These are phyloP conservation scores for Drosophila falleni DNA, from an alignment of 2,888 invertebrate species.

Conservation along the genomic window DNA sequence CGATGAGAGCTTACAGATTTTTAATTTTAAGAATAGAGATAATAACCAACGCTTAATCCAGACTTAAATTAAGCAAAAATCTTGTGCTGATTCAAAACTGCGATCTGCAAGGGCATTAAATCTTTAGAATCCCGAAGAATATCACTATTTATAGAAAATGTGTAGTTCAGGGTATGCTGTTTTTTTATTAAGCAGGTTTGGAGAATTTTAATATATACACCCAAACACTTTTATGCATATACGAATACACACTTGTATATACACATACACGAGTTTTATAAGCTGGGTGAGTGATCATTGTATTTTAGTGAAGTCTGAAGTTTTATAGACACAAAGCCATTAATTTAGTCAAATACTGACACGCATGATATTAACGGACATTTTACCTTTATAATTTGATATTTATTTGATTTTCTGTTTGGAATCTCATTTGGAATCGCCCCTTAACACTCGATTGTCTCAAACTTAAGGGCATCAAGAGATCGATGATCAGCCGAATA, in stretches of 20 bases:
- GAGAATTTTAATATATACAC: neutral
- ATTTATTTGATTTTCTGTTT: slow-evolving; percentile 19
- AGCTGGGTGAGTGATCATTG: slow-evolving; percentile 8
- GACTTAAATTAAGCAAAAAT: neutral
- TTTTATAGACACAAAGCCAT: slow-evolving; percentile 55
- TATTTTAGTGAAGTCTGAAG: slow-evolving; percentile 24
- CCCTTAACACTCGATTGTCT: slow-evolving; percentile 42
- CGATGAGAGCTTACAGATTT: too few species aligned
- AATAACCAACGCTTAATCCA: too few species aligned
- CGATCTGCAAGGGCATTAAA: neutral
- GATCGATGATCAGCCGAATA: slow-evolving; percentile 15
- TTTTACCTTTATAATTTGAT: slow-evolving; percentile 19
- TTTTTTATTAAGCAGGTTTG: neutral
- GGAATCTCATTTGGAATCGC: slow-evolving; percentile 47
- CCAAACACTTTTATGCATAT: neutral
- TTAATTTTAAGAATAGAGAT: neutral
- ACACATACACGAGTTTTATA: neutral
- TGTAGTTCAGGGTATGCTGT: slow-evolving; percentile 18
- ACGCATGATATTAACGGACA: slow-evolving; percentile 54
- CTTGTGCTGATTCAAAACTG: neutral
- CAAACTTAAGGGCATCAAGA: slow-evolving; percentile 13
- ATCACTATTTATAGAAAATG: neutral
- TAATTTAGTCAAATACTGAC: slow-evolving; percentile 57
- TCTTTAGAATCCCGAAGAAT: neutral
- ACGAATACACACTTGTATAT: neutral